These are phyloP conservation scores for Hermatobates lingyangjiaoensis DNA, from an alignment of 1,140 invertebrate genomes.

Conservation along the genomic window DNA sequence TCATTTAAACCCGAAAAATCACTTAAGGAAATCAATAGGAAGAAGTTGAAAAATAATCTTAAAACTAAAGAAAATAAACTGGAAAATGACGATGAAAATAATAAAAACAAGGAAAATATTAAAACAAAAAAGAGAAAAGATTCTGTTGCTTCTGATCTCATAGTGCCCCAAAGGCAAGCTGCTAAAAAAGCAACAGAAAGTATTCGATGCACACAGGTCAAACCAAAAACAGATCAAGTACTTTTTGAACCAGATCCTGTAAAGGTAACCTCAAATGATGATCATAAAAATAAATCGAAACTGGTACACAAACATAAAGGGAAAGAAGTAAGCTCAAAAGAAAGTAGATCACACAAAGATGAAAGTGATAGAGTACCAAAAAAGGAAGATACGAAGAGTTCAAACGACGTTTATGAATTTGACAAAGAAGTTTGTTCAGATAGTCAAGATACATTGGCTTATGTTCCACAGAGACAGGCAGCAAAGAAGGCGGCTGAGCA, in stretches of 20 bases:
- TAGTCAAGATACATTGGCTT: slow-evolving; percentile 51
- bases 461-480: slow-evolving; percentile 74
- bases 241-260: slow-evolving; percentile 17
- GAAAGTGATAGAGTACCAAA: slow-evolving; percentile 12
- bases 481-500: slow-evolving; percentile 76
- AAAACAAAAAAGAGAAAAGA: slow-evolving; percentile 35
- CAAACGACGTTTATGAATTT: slow-evolving; percentile 35
- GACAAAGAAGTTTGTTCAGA: slow-evolving; percentile 36
- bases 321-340: slow-evolving; percentile 4
- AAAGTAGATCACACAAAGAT: slow-evolving; percentile 4
- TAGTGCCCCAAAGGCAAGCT: slow-evolving; percentile 77
- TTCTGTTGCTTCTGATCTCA: slow-evolving; percentile 41
- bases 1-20: slow-evolving; percentile 16
- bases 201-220: slow-evolving; percentile 32
- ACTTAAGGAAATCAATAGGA: slow-evolving; percentile 3
- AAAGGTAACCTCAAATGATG: slow-evolving; percentile 22
- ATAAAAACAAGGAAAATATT: slow-evolving; percentile 33
- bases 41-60: slow-evolving; percentile 19
- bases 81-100: slow-evolving; percentile 22
- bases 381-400: slow-evolving; percentile 9
- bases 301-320: slow-evolving; percentile 17
- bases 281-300: slow-evolving; percentile 17
- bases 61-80: slow-evolving; percentile 27
- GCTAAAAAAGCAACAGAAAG: slow-evolving; percentile 80
- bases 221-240: slow-evolving; percentile 13